Base-by-base conservation (phyloP, 2,888 invertebrate species). In the Apamea crenata region DNA sequence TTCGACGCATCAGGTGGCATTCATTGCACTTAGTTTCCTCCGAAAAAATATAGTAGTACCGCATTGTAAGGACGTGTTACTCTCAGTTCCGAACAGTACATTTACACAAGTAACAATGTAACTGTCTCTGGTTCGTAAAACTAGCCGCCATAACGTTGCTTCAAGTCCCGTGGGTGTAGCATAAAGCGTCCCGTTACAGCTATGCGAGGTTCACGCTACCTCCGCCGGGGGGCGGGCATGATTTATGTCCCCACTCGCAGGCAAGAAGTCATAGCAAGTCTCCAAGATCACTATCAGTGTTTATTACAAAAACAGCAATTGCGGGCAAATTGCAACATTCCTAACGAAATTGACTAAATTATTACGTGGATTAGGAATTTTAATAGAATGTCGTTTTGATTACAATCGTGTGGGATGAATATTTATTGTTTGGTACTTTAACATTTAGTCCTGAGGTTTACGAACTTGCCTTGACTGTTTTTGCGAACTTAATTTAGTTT, bases 141-240 rank as follows among this genome's bases (percentile, higher is more conserved):
- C 68, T 65, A 63, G 44, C 21, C 47, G 44, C 21, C 47, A 61
- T 73, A 61, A 74, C 69, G 68, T 63, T 61, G 69, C 71, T 63
- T 44, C 66, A 21, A 36, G 29, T 61, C 69, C 69, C 59, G 66
- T 80, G 85, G 74, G 72, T 73, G 78, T 67, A 50, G 56, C 65
- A 69, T 77, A 71, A 81, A 75, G 40, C 25, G 40, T 89, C 71
- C 88, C 89, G 89, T 89, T 88, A 85, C 67, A 32, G n/a, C 29
- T 65, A 47, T 50, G 59, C 67, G 71, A 74, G 66, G 47, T 81
- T 75, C 78, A 4, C 73, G 69, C 71, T 61, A 47, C 44, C 68
- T 50, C 82, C 82, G 74, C 73, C 25, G 83, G 79, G 74, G 84
- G 88, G 81, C 81, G 81, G 59, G 32, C 53, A 25, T 87, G 83